Percentiles rank a stretch among this genome's conserved stretches.
Conservation (phyloP, 2,113 vertebrate species). For the Trachemys scripta region DNA sequence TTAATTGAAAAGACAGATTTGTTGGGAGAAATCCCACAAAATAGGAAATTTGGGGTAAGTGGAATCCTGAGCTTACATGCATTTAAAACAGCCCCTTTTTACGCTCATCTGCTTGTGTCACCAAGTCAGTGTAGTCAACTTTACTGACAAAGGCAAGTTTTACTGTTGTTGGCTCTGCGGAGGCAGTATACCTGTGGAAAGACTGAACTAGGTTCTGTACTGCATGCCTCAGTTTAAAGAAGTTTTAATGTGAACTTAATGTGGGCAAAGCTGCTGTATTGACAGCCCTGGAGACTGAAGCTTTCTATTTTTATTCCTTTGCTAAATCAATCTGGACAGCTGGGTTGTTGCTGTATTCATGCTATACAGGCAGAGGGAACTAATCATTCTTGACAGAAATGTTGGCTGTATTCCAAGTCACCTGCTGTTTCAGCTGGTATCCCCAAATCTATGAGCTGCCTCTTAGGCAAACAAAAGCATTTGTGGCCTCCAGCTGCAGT, state of each 20-base stretch:
- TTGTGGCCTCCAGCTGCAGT: neutral
- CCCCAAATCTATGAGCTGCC: neutral
- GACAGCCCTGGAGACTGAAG: neutral
- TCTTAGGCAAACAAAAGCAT: neutral
- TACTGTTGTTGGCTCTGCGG: neutral
- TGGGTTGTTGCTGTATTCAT: neutral
- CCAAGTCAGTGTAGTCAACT: neutral
- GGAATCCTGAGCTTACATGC: rapidly evolving
- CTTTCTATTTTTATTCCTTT: neutral
- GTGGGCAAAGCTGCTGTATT: neutral
- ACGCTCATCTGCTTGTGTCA: neutral
- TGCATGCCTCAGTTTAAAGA: neutral
- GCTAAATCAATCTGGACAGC: neutral
- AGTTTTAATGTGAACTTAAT: neutral
- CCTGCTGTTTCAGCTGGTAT: neutral
- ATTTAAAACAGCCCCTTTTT: neutral
- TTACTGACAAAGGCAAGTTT: neutral
- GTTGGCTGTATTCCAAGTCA: neutral
- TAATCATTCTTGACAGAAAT: neutral
- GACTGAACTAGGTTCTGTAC: neutral
- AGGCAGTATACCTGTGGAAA: neutral
- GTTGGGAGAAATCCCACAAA: neutral
- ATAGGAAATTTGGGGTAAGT: neutral
- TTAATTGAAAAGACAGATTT: rapidly evolving
- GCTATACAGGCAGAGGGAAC: neutral